Conservation (phyloP, 2,113 vertebrate genomes). For the Rynchops niger region DNA sequence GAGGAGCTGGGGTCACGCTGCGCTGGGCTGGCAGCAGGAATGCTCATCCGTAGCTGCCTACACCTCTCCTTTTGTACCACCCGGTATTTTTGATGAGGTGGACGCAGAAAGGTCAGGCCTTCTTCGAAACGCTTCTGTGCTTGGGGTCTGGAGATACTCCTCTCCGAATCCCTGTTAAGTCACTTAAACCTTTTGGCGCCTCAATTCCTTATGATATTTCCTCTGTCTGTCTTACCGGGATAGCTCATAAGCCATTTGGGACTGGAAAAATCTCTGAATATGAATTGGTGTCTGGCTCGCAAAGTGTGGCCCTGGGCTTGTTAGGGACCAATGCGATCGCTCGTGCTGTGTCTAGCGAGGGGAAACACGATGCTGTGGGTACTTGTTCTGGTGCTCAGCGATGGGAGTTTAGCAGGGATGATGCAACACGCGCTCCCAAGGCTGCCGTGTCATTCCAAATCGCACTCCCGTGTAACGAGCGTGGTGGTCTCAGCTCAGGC, state of each 20-base stretch:
- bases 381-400: neutral
- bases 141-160: neutral
- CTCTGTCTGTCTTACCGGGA: neutral
- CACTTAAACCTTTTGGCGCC: neutral
- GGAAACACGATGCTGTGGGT: neutral
- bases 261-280: neutral
- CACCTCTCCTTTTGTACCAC: neutral
- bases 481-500: neutral
- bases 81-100: neutral
- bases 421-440: neutral
- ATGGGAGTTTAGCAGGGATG: neutral
- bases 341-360: neutral
- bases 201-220: neutral
- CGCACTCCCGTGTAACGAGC: accelerated
- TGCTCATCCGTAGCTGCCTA: neutral
- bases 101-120: neutral
- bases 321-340: neutral
- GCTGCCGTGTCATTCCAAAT: neutral
- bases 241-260: neutral
- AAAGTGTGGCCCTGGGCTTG: neutral
- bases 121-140: neutral
- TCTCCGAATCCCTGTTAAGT: neutral
- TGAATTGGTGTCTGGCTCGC: neutral
- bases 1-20: accelerated
- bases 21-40: neutral